Conservation (phyloP, 2,797 vertebrate species). For the Morus bassanus region DNA sequence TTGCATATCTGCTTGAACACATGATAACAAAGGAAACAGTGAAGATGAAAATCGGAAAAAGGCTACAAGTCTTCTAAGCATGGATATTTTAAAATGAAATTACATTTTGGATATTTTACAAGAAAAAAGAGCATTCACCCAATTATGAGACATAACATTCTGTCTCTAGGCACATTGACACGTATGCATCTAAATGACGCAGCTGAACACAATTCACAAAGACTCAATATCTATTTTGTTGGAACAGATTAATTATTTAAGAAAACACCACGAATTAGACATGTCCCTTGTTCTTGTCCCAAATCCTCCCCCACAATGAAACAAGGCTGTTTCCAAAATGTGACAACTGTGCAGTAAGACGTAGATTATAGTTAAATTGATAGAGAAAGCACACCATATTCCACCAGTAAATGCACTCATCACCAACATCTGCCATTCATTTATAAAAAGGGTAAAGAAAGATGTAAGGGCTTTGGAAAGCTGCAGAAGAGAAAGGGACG, state of each 20-base stretch:
- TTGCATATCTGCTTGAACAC: constrained; percentile 1
- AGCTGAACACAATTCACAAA: background rate
- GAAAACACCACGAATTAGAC: background rate
- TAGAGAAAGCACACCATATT: background rate
- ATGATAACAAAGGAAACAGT: background rate
- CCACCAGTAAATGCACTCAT: background rate
- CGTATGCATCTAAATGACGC: background rate
- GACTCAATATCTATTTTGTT: background rate
- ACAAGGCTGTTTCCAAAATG: background rate
- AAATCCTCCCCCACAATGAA: background rate
- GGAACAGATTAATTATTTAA: constrained; percentile 11
- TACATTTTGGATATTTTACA: background rate
- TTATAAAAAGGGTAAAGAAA: background rate
- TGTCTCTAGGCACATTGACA: background rate
- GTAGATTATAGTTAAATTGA: background rate
- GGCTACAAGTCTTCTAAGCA: background rate
- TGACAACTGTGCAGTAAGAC: background rate
- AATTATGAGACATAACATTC: background rate
- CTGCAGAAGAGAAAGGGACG: background rate
- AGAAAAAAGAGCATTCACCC: background rate
- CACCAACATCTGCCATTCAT: background rate
- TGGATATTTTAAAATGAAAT: background rate
- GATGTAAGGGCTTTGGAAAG: background rate
- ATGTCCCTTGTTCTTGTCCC: background rate
- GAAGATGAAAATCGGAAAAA: background rate